Percentiles rank a stretch among this genome's conserved stretches.
Evolutionary conservation across 2,113 vertebrate genomes (phyloP).

Genomic region (Microtus pennsylvanicus): DNA sequence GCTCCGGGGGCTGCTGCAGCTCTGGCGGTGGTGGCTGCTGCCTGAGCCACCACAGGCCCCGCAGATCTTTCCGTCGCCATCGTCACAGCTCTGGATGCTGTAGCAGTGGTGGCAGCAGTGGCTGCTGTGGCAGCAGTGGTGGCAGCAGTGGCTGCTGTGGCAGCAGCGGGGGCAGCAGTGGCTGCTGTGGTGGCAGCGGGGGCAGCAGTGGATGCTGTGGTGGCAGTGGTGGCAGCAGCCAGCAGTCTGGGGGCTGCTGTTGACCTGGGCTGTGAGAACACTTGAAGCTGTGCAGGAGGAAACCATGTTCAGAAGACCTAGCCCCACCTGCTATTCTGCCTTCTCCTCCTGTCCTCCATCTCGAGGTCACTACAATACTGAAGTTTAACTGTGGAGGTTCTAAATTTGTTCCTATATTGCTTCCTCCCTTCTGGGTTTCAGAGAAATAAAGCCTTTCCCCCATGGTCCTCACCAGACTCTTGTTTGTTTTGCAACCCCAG

Average conservation of each 20-base stretch:
- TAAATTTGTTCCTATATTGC: not conserved
- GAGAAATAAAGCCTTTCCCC: not conserved
- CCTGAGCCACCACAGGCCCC: too few species aligned
- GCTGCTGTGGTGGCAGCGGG: not conserved
- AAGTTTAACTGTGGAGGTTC: not conserved
- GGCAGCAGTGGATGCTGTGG: too few species aligned
- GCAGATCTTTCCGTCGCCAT: not conserved
- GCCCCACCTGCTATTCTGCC: not conserved
- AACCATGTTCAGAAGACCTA: not conserved
- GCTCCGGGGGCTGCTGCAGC: too few species aligned
- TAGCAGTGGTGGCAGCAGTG: not conserved
- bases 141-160: too few species aligned
- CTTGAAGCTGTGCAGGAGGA: not conserved
- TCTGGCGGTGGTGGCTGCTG: too few species aligned
- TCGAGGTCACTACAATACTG: not conserved
- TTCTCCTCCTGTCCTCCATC: not conserved
- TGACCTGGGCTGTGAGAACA: not conserved
- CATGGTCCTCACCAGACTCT: too few species aligned
- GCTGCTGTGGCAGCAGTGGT: not conserved
- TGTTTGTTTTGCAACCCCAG: not conserved
- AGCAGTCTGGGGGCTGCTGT: slow-evolving; percentile 54
- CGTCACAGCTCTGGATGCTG: slow-evolving; percentile 20
- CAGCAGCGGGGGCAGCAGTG: not conserved
- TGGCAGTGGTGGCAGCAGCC: not conserved
- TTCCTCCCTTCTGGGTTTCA: not conserved